Evolutionary conservation across 2,888 invertebrate species (phyloP).

Genomic region (Drymonia ruficornis): DNA sequence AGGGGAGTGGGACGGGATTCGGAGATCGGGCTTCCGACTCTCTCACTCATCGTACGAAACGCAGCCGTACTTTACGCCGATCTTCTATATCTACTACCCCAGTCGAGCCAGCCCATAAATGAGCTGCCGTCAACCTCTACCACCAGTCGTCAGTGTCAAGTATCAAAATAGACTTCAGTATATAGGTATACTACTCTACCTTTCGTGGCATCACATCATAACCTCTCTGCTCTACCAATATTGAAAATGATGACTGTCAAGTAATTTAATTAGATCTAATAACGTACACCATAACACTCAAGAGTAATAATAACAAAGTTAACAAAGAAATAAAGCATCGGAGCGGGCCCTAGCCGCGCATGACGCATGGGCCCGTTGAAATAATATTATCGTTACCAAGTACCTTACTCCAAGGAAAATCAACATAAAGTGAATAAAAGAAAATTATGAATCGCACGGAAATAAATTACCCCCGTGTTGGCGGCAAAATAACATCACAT

Average conservation of each 20-base stretch:
- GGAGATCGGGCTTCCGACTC: no score
- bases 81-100: no score
- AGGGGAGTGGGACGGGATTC: no score
- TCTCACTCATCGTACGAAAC: no score
- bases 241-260: not conserved
- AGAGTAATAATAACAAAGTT: slow-evolving; percentile 62
- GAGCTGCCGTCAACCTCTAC: no score
- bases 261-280: slow-evolving; percentile 22
- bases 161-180: no score
- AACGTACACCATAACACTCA: slow-evolving; percentile 38
- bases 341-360: slow-evolving; percentile 51
- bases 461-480: slow-evolving; percentile 84
- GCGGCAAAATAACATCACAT: slow-evolving; percentile 85
- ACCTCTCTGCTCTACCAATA: no score
- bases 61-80: no score
- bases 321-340: slow-evolving; percentile 75
- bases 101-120: no score
- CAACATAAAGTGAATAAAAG: slow-evolving; percentile 86
- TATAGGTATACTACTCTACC: no score
- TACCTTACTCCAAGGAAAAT: slow-evolving; percentile 81
- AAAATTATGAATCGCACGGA: slow-evolving; percentile 84
- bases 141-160: no score
- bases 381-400: slow-evolving; percentile 84
- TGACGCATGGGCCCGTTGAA: slow-evolving; percentile 81
- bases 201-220: no score